These are phyloP conservation scores for Gobio occitaniae DNA, from an alignment of 2,797 vertebrate genomes.

Conservation along the genomic window DNA sequence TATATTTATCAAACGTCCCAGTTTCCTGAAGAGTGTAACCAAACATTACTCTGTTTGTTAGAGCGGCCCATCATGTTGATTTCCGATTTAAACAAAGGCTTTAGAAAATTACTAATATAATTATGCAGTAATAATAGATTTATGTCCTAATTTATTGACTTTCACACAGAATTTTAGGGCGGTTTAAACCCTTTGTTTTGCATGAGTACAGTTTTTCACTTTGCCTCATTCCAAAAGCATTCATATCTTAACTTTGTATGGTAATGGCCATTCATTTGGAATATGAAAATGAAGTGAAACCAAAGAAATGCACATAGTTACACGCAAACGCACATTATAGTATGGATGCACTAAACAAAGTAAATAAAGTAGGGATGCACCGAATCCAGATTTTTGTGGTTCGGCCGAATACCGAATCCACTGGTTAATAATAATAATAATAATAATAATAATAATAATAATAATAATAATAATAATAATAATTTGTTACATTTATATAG, in stretches of 20 bases:
- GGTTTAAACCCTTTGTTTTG: not conserved
- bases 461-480: too few relatives aligned
- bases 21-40: not conserved
- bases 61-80: not conserved
- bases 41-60: not conserved
- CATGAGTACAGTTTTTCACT: not conserved
- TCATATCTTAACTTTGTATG: not conserved
- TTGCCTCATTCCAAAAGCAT: not conserved
- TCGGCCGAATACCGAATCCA: too few relatives aligned
- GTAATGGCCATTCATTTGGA: not conserved
- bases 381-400: too few relatives aligned
- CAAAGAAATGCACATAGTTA: slow-evolving; percentile 4
- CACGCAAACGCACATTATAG: not conserved
- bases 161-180: not conserved
- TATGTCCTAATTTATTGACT: not conserved
- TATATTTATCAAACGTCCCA: not conserved
- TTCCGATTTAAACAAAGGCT: not conserved
- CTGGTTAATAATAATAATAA: too few relatives aligned
- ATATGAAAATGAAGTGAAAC: slow-evolving; percentile 11
- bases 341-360: too few relatives aligned
- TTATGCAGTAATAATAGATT: not conserved
- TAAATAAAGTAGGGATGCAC: too few relatives aligned
- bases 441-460: too few relatives aligned
- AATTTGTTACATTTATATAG: too few relatives aligned
- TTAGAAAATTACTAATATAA: not conserved